These are phyloP conservation scores for Neogobius melanostomus DNA, from an alignment of 2,113 vertebrate genomes.

Conservation along the genomic window DNA sequence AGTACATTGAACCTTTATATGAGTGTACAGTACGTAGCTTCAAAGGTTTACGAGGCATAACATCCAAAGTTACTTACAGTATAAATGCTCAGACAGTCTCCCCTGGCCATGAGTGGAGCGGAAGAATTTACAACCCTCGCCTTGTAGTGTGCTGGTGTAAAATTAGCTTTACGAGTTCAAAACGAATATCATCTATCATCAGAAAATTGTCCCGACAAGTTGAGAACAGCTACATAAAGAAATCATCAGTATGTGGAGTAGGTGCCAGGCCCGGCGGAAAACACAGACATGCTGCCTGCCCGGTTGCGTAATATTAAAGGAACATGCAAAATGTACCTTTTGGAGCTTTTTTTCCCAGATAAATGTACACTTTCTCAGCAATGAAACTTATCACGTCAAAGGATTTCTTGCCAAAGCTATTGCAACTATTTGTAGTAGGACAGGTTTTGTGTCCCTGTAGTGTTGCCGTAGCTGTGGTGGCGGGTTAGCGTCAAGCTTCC, in stretches of 20 bases:
- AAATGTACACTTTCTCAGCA: too few species aligned
- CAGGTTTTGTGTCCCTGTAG: too few species aligned
- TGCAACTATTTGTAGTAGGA: too few species aligned
- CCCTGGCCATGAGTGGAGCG: conserved; percentile 12
- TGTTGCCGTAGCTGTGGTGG: too few species aligned
- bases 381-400: too few species aligned
- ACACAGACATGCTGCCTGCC: background rate
- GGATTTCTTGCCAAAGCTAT: too few species aligned
- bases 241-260: conserved; percentile 24
- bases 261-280: background rate
- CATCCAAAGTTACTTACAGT: conserved; percentile 22
- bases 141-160: conserved; percentile 13
- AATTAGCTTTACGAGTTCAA: conserved; percentile 31
- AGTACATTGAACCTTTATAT: background rate
- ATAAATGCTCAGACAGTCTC: conserved; percentile 1
- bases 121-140: conserved; percentile 43
- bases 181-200: conserved; percentile 30
- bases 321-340: background rate
- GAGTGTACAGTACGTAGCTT: background rate
- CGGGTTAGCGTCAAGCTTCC: too few species aligned
- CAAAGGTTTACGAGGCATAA: background rate
- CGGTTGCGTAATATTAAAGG: background rate
- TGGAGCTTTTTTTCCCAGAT: too few species aligned
- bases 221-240: background rate
- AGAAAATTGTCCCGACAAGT: conserved; percentile 25